Evolutionary conservation across 2,797 vertebrate species (phyloP).

Genomic region (Sebastes oblongus): DNA sequence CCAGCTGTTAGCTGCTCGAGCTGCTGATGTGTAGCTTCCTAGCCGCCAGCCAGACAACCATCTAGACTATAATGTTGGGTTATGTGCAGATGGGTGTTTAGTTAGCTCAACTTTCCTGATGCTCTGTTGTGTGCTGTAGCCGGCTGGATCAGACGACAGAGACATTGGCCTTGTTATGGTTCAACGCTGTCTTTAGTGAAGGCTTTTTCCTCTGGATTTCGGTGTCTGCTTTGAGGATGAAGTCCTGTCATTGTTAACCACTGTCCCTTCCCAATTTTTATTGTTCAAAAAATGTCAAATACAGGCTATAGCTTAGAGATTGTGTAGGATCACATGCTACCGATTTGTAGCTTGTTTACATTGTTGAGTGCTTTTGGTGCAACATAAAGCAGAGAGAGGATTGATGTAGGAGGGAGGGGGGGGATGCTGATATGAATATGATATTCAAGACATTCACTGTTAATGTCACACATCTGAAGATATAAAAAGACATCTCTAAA

Average conservation of each 20-base stretch:
- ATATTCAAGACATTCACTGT: neutral
- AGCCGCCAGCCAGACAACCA: neutral
- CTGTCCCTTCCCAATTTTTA: neutral
- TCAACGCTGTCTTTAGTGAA: neutral
- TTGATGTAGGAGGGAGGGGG: too few relatives aligned
- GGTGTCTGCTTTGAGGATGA: conserved; percentile 4
- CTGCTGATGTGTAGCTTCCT: conserved; percentile 53
- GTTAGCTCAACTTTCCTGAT: neutral
- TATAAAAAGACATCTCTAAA: too few relatives aligned
- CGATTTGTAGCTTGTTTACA: too few relatives aligned
- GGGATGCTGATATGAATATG: neutral
- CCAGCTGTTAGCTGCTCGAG: conserved; percentile 74
- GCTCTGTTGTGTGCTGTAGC: neutral
- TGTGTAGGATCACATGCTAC: too few relatives aligned
- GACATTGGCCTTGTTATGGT: conserved; percentile 33
- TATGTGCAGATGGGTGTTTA: neutral
- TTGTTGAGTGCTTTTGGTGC: too few relatives aligned
- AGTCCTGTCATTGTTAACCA: conserved; percentile 15
- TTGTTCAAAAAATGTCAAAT: neutral
- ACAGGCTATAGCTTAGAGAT: neutral
- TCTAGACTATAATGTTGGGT: neutral
- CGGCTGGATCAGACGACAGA: neutral
- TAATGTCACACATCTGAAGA: neutral
- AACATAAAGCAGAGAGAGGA: too few relatives aligned
- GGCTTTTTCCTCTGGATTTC: neutral